phyloP scores from a whole-genome alignment of 2,888 invertebrate species.

The Taphrorychus bicolor region DNA sequence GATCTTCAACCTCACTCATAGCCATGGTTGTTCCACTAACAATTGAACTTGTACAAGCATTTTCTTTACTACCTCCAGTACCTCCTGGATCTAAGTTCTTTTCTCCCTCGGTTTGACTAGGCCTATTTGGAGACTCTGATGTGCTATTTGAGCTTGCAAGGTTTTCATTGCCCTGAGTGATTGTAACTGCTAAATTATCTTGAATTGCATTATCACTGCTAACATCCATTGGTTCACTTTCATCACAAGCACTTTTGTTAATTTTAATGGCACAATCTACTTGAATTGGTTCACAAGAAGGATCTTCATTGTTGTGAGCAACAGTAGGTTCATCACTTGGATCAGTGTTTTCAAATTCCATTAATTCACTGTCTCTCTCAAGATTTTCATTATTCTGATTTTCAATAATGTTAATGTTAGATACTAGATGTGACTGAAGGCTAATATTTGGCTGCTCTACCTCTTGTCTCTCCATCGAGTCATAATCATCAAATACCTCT shows the following conservation, averaged over 20 bases:
- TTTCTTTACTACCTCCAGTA: background rate
- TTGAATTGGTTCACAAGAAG: background rate
- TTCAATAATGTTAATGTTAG: constrained; percentile 39
- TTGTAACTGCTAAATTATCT: no score
- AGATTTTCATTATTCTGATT: constrained; percentile 43
- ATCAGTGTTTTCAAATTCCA: constrained; percentile 25
- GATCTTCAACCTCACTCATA: background rate
- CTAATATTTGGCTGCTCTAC: constrained; percentile 22
- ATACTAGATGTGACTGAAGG: constrained; percentile 34
- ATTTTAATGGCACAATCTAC: background rate
- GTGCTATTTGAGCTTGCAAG: background rate
- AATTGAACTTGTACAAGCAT: background rate
- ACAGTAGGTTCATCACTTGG: background rate
- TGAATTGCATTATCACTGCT: background rate
- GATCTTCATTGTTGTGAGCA: background rate
- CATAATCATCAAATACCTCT: constrained; percentile 9
- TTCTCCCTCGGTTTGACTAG: no score
- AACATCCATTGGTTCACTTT: background rate
- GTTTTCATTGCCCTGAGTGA: background rate
- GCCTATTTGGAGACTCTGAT: no score
- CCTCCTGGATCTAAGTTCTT: no score
- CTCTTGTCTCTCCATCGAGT: constrained; percentile 18
- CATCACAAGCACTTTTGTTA: background rate
- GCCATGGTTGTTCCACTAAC: background rate
- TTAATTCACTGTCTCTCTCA: constrained; percentile 38